Evolutionary conservation across 2,888 invertebrate genomes (phyloP), one percentile per base, ranked within the genome.

Genomic region (Notodonta dromedarius): DNA sequence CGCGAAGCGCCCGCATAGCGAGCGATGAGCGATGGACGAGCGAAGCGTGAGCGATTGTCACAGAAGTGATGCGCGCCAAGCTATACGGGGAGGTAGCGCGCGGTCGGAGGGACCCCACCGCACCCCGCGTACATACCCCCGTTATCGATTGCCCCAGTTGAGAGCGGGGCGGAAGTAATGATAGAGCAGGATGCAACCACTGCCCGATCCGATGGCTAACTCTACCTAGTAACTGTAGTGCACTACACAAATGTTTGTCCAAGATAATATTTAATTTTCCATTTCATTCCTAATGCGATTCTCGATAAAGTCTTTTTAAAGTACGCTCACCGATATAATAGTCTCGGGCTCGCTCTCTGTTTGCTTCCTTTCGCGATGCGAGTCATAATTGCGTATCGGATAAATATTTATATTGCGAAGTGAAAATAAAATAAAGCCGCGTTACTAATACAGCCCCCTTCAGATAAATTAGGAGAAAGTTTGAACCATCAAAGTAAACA

Each of bases 111-210:
- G 75, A 52, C 54, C 50, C 66, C 73, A 70, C 76, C 76, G 76
- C 68, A 80, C 78, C 82, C 80, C 80, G 68, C 79, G 69, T 67
- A 24, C 24, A 24, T 24, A 40, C 83, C 83, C 87, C 80, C 86
- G 82, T 85, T 94, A 95, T 95, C 94, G 95, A 95, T 95, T 94
- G 95, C 94, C 95, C 95, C 94, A 95, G 94, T 94, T 95, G 94
- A 93, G 91, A 94, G 91, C 89, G 89, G 90, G 89, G 90, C 90
- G 93, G 90, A 91, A 92, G 89, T 87, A 90, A 90, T 88, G 92
- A 92, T 90, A 93, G 93, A 93, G 88, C 87, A 86, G 88, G 93
- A 93, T 92, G 93, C 93, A 91, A 91, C 90, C 87, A 91, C 88
- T 89, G 89, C 85, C 91, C 90, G 89, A 88, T 84, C 84, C 84